These are phyloP conservation scores for Sceloporus undulatus DNA, from an alignment of 2,113 vertebrate species.

Conservation along the genomic window DNA sequence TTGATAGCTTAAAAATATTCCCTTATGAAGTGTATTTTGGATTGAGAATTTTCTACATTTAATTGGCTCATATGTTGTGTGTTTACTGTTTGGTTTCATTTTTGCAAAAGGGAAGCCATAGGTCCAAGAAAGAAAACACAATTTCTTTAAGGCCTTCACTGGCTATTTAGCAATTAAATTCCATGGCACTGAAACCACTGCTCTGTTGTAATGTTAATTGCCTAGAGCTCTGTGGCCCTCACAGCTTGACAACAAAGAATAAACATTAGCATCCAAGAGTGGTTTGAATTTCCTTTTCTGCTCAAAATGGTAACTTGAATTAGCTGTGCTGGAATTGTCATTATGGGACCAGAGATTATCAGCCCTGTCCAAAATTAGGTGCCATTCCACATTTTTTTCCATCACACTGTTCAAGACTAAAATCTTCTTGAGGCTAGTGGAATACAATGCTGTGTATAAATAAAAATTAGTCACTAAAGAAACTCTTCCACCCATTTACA, in stretches of 20 bases:
- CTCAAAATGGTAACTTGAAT: constrained; percentile 38
- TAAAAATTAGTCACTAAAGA: not conserved
- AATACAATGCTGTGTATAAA: not conserved
- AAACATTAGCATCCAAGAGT: constrained; percentile 27
- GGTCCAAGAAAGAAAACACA: not conserved
- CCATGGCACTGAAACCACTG: not conserved
- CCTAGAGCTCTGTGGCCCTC: constrained; percentile 13
- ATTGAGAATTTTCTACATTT: not conserved
- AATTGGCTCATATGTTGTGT: not conserved
- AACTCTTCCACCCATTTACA: constrained; percentile 1
- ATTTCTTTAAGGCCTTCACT: not conserved
- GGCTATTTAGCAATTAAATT: not conserved
- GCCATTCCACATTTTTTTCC: not conserved
- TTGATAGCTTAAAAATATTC: not conserved
- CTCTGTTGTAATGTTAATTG: constrained; percentile 13
- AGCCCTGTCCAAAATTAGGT: not conserved
- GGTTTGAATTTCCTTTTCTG: not conserved
- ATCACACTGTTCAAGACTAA: not conserved
- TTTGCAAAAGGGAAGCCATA: not conserved
- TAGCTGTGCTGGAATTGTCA: constrained; percentile 14
- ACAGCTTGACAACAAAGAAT: constrained; percentile 4
- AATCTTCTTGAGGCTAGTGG: constrained; percentile 28
- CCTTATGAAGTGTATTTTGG: not conserved
- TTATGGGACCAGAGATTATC: constrained; percentile 10
- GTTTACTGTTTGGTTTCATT: not conserved